Conservation (phyloP, 2,113 vertebrate species). For the Saimiri boliviensis region DNA sequence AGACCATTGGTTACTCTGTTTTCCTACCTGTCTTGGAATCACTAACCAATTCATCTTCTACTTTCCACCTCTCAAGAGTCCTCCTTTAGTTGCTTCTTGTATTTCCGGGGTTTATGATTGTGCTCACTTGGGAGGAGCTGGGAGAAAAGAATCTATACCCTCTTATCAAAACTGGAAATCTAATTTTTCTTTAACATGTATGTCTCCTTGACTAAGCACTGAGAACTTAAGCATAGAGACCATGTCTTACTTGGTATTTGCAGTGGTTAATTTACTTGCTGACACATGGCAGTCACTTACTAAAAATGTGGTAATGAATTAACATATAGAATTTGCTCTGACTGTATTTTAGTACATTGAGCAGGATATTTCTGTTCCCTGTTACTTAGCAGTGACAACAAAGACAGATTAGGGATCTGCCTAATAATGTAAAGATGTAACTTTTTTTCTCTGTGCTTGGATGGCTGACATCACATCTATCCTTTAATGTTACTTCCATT, state of each 20-base stretch:
- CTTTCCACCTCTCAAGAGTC: neutral
- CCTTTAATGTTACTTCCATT: neutral
- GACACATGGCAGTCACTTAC: neutral
- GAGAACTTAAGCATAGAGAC: neutral
- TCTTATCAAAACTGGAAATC: neutral
- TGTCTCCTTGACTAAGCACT: neutral
- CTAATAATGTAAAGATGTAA: neutral
- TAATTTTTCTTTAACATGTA: neutral
- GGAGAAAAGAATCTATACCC: neutral
- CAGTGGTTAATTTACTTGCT: neutral
- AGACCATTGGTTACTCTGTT: neutral
- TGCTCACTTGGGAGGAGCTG: neutral
- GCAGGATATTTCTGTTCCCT: neutral
- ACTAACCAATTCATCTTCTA: neutral
- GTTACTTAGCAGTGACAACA: constrained; percentile 2
- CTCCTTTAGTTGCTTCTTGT: neutral
- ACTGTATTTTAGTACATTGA: neutral
- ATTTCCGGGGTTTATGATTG: neutral
- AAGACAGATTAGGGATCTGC: neutral
- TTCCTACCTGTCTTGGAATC: neutral
- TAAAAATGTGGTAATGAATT: neutral
- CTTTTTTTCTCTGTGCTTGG: neutral
- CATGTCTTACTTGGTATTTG: neutral
- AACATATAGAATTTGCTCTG: neutral
- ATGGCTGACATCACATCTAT: neutral